Percentiles rank a stretch among this genome's conserved stretches.
Conservation (phyloP, 92 coral and sea anemone species). For the Ricordea florida region DNA sequence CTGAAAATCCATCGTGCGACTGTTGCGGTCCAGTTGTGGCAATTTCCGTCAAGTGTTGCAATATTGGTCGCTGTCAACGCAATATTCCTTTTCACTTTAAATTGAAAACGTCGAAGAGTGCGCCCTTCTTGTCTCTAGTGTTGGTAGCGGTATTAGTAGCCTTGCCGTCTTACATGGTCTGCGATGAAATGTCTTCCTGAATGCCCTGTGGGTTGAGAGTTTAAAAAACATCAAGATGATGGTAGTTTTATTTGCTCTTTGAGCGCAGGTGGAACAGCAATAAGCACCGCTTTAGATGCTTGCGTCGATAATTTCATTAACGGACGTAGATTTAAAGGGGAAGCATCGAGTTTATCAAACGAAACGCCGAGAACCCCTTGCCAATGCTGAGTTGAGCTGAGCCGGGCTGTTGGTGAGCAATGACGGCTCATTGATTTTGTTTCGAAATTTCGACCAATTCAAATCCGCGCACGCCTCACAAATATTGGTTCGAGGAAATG, state of each 20-base stretch:
- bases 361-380: not conserved
- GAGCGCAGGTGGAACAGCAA: conserved; percentile 26
- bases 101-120: too few relatives aligned
- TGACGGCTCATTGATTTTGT: not conserved
- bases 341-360: not conserved
- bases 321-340: not conserved
- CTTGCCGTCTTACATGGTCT: too few relatives aligned
- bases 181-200: not conserved
- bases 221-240: not conserved
- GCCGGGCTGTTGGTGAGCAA: not conserved
- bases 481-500: conserved; percentile 42
- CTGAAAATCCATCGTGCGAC: conserved; percentile 48
- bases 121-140: too few relatives aligned
- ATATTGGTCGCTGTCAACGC: not conserved
- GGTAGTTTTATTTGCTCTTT: conserved; percentile 24
- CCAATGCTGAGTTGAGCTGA: not conserved
- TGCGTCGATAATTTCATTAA: conserved; percentile 37
- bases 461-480: conserved; percentile 2
- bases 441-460: not conserved
- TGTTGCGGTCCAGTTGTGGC: not conserved
- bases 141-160: too few relatives aligned
- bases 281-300: conserved; percentile 11
- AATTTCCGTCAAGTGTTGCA: not conserved
- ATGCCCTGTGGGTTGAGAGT: conserved; percentile 16
- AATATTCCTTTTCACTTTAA: not conserved